phyloP scores from a whole-genome alignment of 2,113 vertebrate species.

The Trinectes maculatus region DNA sequence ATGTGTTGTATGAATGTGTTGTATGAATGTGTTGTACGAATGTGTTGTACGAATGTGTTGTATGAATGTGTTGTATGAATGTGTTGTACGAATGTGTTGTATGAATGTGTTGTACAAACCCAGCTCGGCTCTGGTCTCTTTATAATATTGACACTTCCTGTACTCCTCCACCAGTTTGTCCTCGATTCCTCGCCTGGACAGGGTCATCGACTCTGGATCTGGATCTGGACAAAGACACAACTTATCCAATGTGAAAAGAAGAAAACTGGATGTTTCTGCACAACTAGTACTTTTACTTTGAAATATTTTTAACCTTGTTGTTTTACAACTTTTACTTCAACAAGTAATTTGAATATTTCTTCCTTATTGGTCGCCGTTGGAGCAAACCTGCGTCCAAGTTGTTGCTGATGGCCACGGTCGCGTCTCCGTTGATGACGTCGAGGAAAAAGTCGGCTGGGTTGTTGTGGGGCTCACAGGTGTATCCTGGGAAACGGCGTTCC shows the following conservation, averaged over 20 bases:
- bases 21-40: no score
- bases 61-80: no score
- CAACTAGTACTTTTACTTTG: no score
- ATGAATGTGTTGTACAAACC: no score
- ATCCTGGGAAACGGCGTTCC: slow-evolving; percentile 81
- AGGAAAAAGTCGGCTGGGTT: slow-evolving; percentile 97
- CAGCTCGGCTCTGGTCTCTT: slow-evolving; percentile 80
- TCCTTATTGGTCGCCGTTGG: no score
- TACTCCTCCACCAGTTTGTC: slow-evolving; percentile 86
- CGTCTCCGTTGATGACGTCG: slow-evolving; percentile 94
- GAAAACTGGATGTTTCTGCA: no score
- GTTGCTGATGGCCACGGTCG: slow-evolving; percentile 71
- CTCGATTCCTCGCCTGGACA: slow-evolving; percentile 72
- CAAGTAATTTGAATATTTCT: no score
- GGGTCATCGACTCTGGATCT: slow-evolving; percentile 24
- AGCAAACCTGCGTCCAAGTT: slow-evolving; percentile 10
- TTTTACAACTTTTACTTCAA: background rate
- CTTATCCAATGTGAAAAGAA: no score
- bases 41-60: no score
- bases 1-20: no score
- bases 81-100: no score
- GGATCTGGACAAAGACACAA: slow-evolving; percentile 12
- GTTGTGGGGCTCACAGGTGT: slow-evolving; percentile 90
- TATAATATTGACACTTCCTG: slow-evolving; percentile 72
- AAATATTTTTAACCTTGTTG: no score